Conservation (phyloP, 2,888 invertebrate genomes). For the Notocelia uddmanniana region DNA sequence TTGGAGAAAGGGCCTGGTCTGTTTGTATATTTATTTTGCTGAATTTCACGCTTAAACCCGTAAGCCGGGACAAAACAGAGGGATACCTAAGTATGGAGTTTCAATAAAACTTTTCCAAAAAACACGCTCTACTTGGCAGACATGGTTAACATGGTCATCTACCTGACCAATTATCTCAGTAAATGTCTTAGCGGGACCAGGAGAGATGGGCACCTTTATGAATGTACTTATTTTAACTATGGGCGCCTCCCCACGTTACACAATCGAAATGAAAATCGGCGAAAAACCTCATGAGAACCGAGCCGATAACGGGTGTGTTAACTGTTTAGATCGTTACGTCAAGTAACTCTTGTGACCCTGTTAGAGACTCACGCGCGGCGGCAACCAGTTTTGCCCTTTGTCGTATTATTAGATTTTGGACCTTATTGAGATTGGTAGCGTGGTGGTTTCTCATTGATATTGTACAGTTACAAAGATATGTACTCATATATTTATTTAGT, state of each 20-base stretch:
- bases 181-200: not conserved
- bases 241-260: conserved; percentile 45
- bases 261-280: conserved; percentile 62
- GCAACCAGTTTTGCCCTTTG: conserved; percentile 15
- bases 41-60: too few relatives aligned
- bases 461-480: not conserved
- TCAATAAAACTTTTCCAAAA: not conserved
- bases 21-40: too few relatives aligned
- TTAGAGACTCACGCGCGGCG: conserved; percentile 3
- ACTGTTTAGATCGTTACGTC: conserved; percentile 36
- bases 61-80: too few relatives aligned
- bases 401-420: not conserved
- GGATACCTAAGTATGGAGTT: not conserved
- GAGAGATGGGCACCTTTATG: not conserved
- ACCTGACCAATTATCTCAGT: not conserved
- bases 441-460: not conserved
- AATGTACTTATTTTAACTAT: not conserved
- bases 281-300: conserved; percentile 66
- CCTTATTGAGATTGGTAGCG: not conserved
- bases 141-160: too few relatives aligned
- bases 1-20: too few relatives aligned
- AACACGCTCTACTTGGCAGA: not conserved
- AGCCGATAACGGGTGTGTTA: conserved; percentile 47
- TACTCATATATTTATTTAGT: not conserved
- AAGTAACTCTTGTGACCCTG: conserved; percentile 30